Evolutionary conservation across 2,797 vertebrate species (phyloP).

Genomic region (Alauda arvensis): DNA sequence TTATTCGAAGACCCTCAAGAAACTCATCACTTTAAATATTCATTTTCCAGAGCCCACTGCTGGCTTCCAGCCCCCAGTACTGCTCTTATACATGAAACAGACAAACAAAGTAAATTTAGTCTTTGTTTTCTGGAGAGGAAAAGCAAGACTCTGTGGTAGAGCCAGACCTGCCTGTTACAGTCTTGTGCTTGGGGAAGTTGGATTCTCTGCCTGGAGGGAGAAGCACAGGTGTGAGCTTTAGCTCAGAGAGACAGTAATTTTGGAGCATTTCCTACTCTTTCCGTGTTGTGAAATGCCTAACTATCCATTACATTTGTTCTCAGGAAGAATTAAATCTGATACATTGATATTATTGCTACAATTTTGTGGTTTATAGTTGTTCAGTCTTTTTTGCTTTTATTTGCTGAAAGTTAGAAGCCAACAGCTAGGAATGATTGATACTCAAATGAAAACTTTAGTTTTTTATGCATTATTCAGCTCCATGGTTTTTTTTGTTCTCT

Average conservation of each 20-base stretch:
- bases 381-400: neutral
- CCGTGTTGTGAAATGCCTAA: neutral
- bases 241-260: neutral
- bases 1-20: neutral
- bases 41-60: neutral
- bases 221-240: neutral
- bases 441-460: neutral
- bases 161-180: neutral
- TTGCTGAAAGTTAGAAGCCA: neutral
- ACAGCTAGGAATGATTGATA: neutral
- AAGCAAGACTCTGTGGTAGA: neutral
- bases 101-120: neutral
- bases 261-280: neutral
- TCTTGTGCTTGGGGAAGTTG: neutral
- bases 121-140: neutral
- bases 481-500: neutral
- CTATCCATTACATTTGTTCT: neutral
- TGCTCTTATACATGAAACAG: neutral
- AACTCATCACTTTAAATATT: neutral
- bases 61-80: neutral
- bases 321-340: neutral
- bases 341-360: neutral
- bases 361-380: neutral
- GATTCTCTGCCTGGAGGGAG: neutral
- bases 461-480: neutral